Conservation (phyloP, 2,888 invertebrate genomes). For the Thera obeliscata region DNA sequence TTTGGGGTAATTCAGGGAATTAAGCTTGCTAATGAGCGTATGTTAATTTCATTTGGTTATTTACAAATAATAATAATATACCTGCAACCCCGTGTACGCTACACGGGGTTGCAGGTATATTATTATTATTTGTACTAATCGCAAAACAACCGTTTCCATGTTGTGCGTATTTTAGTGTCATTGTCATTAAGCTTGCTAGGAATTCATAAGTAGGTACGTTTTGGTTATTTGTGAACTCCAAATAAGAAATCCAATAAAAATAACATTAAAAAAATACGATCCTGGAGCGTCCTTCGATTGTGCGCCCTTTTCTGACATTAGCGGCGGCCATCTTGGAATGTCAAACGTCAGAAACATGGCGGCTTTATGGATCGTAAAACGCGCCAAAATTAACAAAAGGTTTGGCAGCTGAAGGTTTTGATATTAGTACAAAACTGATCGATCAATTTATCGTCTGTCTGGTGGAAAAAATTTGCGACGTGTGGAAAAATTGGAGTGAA, state of each 20-base stretch:
- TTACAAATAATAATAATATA: background rate
- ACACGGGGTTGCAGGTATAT: too few relatives aligned
- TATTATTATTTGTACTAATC: too few relatives aligned
- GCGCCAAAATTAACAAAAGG: constrained; percentile 77
- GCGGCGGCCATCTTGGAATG: constrained; percentile 64
- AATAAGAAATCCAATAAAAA: constrained; percentile 48
- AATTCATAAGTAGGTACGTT: background rate
- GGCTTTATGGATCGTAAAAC: constrained; percentile 72
- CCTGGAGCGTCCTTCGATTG: constrained; percentile 50
- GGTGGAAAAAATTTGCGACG: background rate
- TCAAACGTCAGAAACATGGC: constrained; percentile 67
- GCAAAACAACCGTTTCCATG: too few relatives aligned
- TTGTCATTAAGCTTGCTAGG: too few relatives aligned
- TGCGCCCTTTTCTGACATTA: constrained; percentile 65
- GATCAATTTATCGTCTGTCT: background rate
- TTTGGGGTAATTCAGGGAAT: constrained; percentile 2
- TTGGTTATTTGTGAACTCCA: background rate
- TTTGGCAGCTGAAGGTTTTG: constrained; percentile 74
- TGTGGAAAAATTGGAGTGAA: background rate
- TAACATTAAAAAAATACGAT: constrained; percentile 61
- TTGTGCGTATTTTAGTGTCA: too few relatives aligned
- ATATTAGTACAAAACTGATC: constrained; percentile 44
- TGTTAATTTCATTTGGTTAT: background rate
- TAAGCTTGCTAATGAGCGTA: background rate
- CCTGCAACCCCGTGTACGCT: too few relatives aligned